Conservation (phyloP, 2,797 vertebrate genomes). For the Hydrocynus forskahlii region DNA sequence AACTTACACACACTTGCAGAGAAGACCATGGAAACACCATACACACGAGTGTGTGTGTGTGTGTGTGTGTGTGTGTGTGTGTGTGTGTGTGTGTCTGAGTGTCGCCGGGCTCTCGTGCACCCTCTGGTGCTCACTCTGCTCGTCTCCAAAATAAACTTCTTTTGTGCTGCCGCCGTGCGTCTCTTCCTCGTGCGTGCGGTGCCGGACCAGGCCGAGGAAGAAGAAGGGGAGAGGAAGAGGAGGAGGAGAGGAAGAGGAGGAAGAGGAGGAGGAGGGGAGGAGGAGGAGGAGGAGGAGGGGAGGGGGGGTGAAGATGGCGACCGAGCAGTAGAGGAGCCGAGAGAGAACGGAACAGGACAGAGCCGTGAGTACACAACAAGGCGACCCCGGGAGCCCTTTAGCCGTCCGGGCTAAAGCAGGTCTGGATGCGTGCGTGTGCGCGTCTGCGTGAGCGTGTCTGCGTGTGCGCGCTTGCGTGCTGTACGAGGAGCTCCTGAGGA, state of each 20-base stretch:
- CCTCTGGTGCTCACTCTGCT: slow-evolving; percentile 95
- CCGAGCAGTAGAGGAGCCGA: slow-evolving; percentile 98
- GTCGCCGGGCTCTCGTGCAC: slow-evolving; percentile 88
- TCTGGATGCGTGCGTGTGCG: slow-evolving; percentile 25
- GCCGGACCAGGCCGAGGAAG: slow-evolving; percentile 98
- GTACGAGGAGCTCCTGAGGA: background rate
- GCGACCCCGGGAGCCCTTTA: background rate
- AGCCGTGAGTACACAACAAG: slow-evolving; percentile 74
- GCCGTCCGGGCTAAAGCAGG: background rate
- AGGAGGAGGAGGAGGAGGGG: slow-evolving; percentile 34
- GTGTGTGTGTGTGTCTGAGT: background rate
- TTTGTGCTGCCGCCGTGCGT: slow-evolving; percentile 87
- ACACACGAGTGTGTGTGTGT: background rate
- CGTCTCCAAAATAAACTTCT: slow-evolving; percentile 81
- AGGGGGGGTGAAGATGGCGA: slow-evolving; percentile 96
- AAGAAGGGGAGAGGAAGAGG: too few relatives aligned
- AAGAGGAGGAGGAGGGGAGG: slow-evolving; percentile 13
- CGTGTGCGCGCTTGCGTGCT: background rate
- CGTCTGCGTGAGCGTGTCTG: background rate
- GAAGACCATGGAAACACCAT: background rate
- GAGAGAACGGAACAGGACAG: slow-evolving; percentile 75
- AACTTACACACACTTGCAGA: too few relatives aligned
- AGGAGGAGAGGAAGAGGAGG: background rate
- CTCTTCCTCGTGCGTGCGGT: slow-evolving; percentile 99
- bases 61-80: background rate